Conservation (phyloP, 2,888 invertebrate species). For the Drosophila demipolita region DNA sequence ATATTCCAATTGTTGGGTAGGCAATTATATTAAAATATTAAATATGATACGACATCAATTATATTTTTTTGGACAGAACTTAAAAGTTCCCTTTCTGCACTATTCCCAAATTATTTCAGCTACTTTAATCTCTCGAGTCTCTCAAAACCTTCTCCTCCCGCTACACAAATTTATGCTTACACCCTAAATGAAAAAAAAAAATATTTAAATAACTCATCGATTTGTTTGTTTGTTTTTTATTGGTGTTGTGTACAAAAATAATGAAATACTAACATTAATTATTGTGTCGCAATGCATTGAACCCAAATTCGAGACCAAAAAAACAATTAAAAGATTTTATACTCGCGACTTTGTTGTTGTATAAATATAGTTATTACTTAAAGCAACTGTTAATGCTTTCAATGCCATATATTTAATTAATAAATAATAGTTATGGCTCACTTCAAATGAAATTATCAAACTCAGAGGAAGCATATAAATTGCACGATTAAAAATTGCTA, state of each 20-base stretch:
- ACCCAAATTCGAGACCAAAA: constrained; percentile 9
- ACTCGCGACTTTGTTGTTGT: not conserved
- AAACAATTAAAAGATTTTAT: not conserved
- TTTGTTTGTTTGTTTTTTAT: constrained; percentile 1
- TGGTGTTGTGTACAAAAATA: not conserved
- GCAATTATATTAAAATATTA: not conserved
- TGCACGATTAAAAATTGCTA: constrained; percentile 41
- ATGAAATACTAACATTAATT: constrained; percentile 23
- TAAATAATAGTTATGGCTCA: constrained; percentile 25
- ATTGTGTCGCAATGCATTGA: constrained; percentile 28
- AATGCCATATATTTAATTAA: constrained; percentile 10
- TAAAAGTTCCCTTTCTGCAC: not conserved
- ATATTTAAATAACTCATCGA: constrained; percentile 5
- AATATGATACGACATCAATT: not conserved
- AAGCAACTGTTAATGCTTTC: constrained; percentile 1
- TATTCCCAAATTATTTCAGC: not conserved
- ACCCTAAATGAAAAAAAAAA: constrained; percentile 19
- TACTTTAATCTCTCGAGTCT: not conserved
- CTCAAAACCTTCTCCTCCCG: not conserved
- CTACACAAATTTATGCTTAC: not conserved
- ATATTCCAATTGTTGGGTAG: not conserved
- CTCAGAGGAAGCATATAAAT: constrained; percentile 50
- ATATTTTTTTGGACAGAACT: not conserved
- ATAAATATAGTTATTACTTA: not conserved
- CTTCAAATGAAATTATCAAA: constrained; percentile 35